A percentile compares a stretch with the other conserved stretches of the same genome.
Evolutionary conservation across 2,888 invertebrate species (phyloP).

Genomic region (Drosophila infuscata): DNA sequence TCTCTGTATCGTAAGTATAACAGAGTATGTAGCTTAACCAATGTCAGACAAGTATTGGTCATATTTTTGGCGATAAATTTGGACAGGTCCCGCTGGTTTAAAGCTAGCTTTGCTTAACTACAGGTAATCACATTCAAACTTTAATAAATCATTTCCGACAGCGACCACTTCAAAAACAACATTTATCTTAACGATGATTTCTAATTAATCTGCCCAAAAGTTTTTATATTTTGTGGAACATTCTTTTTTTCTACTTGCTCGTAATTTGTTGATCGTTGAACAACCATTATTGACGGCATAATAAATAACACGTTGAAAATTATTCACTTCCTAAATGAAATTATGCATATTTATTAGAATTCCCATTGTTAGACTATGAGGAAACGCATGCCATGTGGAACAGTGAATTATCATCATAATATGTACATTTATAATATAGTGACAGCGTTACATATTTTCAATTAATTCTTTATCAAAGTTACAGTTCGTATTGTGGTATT

Average conservation of each 20-base stretch:
- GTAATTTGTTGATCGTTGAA: neutral
- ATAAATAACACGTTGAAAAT: conserved; percentile 1
- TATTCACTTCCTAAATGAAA: conserved; percentile 1
- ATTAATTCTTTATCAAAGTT: neutral
- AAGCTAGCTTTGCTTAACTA: neutral
- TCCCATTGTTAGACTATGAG: neutral
- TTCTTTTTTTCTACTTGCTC: neutral
- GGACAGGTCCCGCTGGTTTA: neutral
- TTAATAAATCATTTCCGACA: neutral
- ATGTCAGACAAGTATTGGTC: neutral
- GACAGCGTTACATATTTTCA: conserved; percentile 6
- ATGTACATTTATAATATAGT: conserved; percentile 1
- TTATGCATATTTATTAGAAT: neutral
- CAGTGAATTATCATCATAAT: neutral
- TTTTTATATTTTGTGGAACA: neutral
- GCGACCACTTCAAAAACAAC: neutral
- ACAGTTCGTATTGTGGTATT: neutral
- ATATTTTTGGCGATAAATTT: neutral
- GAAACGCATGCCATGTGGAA: neutral
- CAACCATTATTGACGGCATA: neutral
- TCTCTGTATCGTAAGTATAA: neutral
- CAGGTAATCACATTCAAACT: neutral
- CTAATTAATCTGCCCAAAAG: neutral
- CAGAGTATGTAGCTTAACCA: neutral
- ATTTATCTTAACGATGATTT: neutral